Evolutionary conservation across 2,113 vertebrate genomes (phyloP).

Genomic region (Ceratotherium simum): DNA sequence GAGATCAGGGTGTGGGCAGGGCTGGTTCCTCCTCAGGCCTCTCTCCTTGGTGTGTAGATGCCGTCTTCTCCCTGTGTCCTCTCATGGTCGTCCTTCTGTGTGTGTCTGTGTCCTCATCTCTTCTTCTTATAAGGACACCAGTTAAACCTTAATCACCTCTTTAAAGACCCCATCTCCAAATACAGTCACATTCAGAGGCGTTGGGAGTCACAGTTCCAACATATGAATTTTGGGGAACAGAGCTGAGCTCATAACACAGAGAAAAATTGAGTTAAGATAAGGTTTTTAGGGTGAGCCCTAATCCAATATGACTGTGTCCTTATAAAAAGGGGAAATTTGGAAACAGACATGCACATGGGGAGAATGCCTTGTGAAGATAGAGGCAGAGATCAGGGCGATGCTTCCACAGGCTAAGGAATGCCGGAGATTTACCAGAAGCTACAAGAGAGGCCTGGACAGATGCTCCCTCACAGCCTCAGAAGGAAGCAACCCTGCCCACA

Average conservation of each 20-base stretch:
- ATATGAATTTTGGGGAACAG: not conserved
- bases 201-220: no score
- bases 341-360: not conserved
- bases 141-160: not conserved
- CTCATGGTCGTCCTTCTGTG: not conserved
- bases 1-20: not conserved
- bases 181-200: not conserved
- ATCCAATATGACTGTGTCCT: not conserved
- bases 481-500: not conserved
- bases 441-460: no score
- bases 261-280: not conserved
- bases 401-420: not conserved
- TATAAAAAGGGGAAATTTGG: not conserved
- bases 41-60: not conserved
- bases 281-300: not conserved
- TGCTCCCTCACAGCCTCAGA: not conserved
- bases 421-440: not conserved
- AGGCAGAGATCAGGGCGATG: not conserved
- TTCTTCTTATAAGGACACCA: not conserved
- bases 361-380: no score
- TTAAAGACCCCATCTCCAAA: not conserved
- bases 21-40: not conserved
- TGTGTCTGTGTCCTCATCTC: rapidly evolving
- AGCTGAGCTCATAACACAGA: not conserved
- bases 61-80: not conserved